Conservation (phyloP, 2,797 vertebrate genomes). For the Anabacerthia variegaticeps region DNA sequence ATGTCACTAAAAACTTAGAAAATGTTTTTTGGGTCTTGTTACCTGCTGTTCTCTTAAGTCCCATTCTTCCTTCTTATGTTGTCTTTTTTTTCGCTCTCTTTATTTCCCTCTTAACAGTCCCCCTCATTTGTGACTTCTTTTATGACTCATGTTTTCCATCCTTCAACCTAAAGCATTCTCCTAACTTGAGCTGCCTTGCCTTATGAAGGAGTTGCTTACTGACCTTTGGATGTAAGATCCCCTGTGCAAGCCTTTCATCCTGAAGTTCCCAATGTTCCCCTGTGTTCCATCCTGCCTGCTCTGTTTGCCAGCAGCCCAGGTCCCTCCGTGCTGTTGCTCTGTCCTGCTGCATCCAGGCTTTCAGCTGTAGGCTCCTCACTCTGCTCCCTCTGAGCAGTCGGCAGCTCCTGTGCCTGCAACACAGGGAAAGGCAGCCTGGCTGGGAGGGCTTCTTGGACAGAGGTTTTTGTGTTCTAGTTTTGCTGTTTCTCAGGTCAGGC, state of each 20-base stretch:
- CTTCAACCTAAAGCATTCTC: neutral
- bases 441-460: neutral
- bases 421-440: neutral
- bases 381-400: neutral
- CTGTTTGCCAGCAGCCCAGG: accelerated
- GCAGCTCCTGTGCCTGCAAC: neutral
- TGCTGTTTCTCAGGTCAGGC: neutral
- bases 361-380: neutral
- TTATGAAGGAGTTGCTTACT: neutral
- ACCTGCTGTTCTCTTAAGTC: neutral
- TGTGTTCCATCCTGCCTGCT: accelerated
- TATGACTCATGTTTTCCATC: neutral
- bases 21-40: neutral
- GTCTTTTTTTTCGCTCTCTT: neutral
- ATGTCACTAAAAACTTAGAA: neutral
- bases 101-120: neutral
- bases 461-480: neutral
- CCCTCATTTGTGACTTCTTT: neutral
- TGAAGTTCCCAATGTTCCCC: neutral
- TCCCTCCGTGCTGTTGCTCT: neutral
- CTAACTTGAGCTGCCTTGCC: neutral
- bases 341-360: neutral
- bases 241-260: neutral
- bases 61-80: neutral
- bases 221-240: neutral